Evolutionary conservation across 2,113 vertebrate species (phyloP), one percentile per base, ranked within the genome.

Genomic region (Plecturocebus donacophilus): DNA sequence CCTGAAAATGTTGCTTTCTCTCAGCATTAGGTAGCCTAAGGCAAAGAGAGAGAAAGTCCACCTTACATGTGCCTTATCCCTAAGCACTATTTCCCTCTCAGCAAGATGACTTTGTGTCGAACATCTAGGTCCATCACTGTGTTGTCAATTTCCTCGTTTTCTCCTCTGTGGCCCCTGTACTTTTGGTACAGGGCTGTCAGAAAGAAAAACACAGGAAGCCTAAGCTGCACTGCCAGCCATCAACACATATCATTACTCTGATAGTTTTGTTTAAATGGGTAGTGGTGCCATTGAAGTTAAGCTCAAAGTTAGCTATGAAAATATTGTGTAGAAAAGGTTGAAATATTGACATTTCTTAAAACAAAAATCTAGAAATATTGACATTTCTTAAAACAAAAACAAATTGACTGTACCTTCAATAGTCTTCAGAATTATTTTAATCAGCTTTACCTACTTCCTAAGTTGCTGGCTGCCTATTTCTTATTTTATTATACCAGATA

Each of bases 401-500:
- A 35, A 94, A 68, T n/a, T n/a, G 61, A 40, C 47, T 66, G 1
- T 75, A n/a, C 30, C 84, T 90, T 91, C 47, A 58, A 35, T 45
- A 80, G 75, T 83, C 83, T 91, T 91, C 68, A 75, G 54, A 90
- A 90, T 97, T 92, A 64, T 88, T 96, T 96, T 86, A 79, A 96
- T 75, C 86, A 95, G 38, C 27, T 91, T 96, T 91, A 87, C 83
- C 73, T 89, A 97, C 96, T 97, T 97, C 96, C 93, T 97, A 94
- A 87, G 95, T 93, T 96, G 73, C 87, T 93, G 56, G 96, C 68
- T 96, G 75, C 68, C 79, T 71, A 52, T 94, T 95, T 97, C 87
- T 85, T 95, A 92, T 86, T 97, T 98, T 95, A 96, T 87, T 90
- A 61, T 61, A 77, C 70, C 40, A 96, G 96, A 38, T 97, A 96